Evolutionary conservation across 2,113 vertebrate genomes (phyloP).

Genomic region (Centropus unirufus): DNA sequence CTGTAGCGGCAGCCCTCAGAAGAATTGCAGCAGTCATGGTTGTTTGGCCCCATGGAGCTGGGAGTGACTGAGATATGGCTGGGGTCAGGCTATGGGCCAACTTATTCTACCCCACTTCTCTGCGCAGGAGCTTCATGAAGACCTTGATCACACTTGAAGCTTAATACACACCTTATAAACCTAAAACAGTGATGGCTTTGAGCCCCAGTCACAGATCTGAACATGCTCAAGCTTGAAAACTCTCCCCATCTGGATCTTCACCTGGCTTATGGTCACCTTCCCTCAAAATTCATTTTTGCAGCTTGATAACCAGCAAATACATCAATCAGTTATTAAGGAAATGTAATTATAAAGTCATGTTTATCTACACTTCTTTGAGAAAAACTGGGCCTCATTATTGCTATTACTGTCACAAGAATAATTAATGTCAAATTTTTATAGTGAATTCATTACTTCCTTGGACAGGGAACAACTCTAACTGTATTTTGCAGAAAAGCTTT

Average conservation of each 20-base stretch:
- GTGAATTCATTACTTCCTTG: not conserved
- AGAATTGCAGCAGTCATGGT: not conserved
- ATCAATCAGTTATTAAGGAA: not conserved
- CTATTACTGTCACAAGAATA: not conserved
- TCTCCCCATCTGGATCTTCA: not conserved
- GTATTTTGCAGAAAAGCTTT: not conserved
- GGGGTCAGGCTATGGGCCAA: not conserved
- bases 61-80: rapidly evolving
- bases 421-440: not conserved
- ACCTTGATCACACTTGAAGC: rapidly evolving
- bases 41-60: rapidly evolving
- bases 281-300: not conserved
- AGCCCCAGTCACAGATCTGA: not conserved
- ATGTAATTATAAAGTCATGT: not conserved
- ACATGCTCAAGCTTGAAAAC: rapidly evolving
- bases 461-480: not conserved
- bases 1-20: rapidly evolving
- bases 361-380: not conserved
- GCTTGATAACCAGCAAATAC: not conserved
- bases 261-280: not conserved
- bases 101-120: not conserved
- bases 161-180: not conserved
- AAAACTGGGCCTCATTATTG: not conserved
- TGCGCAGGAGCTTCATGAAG: not conserved
- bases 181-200: not conserved